These are phyloP conservation scores for Uria aalge DNA, from an alignment of 2,113 vertebrate genomes.

Conservation along the genomic window DNA sequence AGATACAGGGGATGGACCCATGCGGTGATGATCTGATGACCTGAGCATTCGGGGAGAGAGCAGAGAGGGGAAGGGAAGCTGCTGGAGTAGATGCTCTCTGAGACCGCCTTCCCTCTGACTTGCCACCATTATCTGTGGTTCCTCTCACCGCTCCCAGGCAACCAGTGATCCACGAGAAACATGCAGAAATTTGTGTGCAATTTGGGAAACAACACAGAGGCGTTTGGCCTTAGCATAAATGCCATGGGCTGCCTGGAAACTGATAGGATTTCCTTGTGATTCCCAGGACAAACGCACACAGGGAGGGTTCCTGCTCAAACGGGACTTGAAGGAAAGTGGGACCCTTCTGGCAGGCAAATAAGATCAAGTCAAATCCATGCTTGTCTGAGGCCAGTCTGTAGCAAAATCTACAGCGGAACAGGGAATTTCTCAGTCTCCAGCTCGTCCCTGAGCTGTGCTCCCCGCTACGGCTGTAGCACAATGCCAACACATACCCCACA, in stretches of 20 bases:
- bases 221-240: neutral
- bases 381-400: neutral
- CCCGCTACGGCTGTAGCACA: neutral
- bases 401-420: neutral
- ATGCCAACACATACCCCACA: neutral
- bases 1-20: neutral
- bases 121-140: neutral
- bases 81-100: neutral
- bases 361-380: neutral
- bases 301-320: neutral
- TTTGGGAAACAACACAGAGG: neutral
- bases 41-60: neutral
- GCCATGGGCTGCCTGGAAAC: neutral
- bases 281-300: fast-evolving
- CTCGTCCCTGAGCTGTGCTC: neutral
- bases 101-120: neutral
- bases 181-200: neutral
- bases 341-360: neutral
- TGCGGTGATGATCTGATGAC: neutral
- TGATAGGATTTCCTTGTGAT: neutral
- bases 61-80: neutral
- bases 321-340: neutral
- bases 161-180: neutral
- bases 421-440: neutral
- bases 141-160: neutral